Percentiles rank a stretch among this genome's conserved stretches.
Conservation (phyloP, 2,888 invertebrate species). For the Diaphora mendica region DNA sequence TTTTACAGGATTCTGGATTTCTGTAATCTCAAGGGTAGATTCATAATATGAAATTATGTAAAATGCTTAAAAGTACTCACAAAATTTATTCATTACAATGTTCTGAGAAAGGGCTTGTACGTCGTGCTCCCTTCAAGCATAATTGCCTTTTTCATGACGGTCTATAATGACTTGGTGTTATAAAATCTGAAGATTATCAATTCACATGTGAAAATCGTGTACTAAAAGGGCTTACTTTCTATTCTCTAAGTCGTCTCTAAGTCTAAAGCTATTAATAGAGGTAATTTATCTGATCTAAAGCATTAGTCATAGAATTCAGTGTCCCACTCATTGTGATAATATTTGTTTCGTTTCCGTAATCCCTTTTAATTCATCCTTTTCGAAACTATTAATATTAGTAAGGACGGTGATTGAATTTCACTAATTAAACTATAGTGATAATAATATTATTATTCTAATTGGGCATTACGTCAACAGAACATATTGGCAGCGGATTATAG, state of each 20-base stretch:
- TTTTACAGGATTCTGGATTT: conserved; percentile 40
- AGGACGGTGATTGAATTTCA: not conserved
- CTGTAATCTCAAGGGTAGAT: conserved; percentile 45
- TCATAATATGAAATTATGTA: conserved; percentile 54
- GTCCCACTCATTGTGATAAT: not conserved
- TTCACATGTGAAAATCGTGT: conserved; percentile 26
- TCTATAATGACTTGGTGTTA: conserved; percentile 45
- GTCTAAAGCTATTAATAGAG: too few species aligned
- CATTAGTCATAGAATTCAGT: not conserved
- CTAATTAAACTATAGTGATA: not conserved
- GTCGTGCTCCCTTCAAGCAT: conserved; percentile 40
- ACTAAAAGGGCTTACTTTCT: too few species aligned
- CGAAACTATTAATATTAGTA: not conserved
- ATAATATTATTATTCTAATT: conserved; percentile 8
- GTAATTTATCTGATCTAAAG: not conserved
- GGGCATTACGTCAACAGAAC: conserved; percentile 21
- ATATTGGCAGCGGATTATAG: conserved; percentile 19
- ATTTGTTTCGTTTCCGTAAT: not conserved
- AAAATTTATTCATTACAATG: conserved; percentile 53
- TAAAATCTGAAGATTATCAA: conserved; percentile 49
- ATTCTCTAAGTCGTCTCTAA: too few species aligned
- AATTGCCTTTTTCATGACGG: conserved; percentile 53
- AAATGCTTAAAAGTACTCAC: conserved; percentile 49
- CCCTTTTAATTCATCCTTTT: not conserved
- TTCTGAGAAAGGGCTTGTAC: conserved; percentile 43